Evolutionary conservation across 35 echinoderm and acorn worm species (phyloP), one percentile per base, ranked within the genome.

Genomic region (Amphiura filiformis): DNA sequence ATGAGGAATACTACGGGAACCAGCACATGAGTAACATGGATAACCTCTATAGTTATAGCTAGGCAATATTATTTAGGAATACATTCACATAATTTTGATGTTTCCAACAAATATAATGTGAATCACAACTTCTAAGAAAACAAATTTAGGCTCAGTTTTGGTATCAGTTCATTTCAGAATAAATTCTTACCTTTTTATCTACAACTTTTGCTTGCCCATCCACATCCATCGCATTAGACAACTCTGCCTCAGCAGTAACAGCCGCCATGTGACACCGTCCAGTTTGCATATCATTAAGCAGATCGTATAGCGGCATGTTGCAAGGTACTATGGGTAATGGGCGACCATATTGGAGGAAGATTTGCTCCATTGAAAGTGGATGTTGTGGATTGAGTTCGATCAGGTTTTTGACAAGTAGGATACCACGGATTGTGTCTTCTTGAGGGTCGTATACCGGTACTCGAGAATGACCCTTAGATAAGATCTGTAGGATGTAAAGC

Each of bases 371-470:
- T 22, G 75, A 37, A 38, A 65, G 39, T 33, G 38, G 37, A 22
- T 78, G 56, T 32, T 94, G 57, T 34, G 87, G 87, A 76, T 94
- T 87, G 35, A 94, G 39, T 78, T 85, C 65, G 15, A 94, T 79
- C 31, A 94, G 87, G 37, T 61, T 94, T 82, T 94, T 94, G 36
- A 89, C 87, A 1, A 94, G 75, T 23, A 94, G 42, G 39, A 86
- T 76, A 18, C 92, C 92, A 32, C 65, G 36, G 56, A 94, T 86
- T 49, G 52, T 38, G 57, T 82, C 31, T 28, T 64, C 83, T 31
- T n/a, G n/a, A n/a, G n/a, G n/a, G n/a, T 94, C 77, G 77, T 86
- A 94, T 23, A 94, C 80, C 15, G 92, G 92, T 36, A 94, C 64
- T 37, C 88, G 32, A 18, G 92, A 93, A 82, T 89, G 87, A 65